These are phyloP conservation scores for Drosophila hydei DNA, from an alignment of 1,140 invertebrate species.

Conservation along the genomic window DNA sequence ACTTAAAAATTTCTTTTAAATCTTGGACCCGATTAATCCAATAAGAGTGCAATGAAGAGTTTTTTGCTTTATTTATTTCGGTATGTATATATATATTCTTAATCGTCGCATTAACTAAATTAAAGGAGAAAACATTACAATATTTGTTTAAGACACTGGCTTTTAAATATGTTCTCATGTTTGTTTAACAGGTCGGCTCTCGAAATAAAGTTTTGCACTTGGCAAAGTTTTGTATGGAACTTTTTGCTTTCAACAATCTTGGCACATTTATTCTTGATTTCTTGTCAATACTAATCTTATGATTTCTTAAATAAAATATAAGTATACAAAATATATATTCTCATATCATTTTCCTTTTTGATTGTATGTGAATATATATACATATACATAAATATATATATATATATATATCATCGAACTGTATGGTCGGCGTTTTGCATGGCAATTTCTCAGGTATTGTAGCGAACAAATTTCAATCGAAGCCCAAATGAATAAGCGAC, in stretches of 20 bases:
- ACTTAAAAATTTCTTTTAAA: too few species aligned
- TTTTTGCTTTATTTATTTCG: slow-evolving; percentile 37
- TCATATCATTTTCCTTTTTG: slow-evolving; percentile 50
- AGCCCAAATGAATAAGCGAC: slow-evolving; percentile 50
- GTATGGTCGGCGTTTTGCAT: slow-evolving; percentile 20
- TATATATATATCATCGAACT: slow-evolving; percentile 10
- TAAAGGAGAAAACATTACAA: slow-evolving; percentile 58
- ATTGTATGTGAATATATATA: slow-evolving; percentile 28
- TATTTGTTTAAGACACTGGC: slow-evolving; percentile 77
- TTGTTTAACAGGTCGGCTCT: slow-evolving; percentile 66
- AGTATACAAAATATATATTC: slow-evolving; percentile 63
- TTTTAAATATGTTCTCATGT: slow-evolving; percentile 48
- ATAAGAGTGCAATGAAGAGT: too few species aligned
- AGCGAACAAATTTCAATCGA: slow-evolving; percentile 57
- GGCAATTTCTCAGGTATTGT: slow-evolving; percentile 72
- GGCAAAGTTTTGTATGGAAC: slow-evolving; percentile 60
- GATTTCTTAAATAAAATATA: slow-evolving; percentile 77
- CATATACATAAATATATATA: background rate
- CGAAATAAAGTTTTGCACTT: slow-evolving; percentile 61
- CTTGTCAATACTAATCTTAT: slow-evolving; percentile 47
- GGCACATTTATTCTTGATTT: slow-evolving; percentile 55
- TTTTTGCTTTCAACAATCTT: slow-evolving; percentile 57
- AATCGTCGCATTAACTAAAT: slow-evolving; percentile 59
- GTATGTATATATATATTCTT: slow-evolving; percentile 41
- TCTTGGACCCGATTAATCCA: too few species aligned